Conservation (phyloP, 2,113 vertebrate species). For the Arothron firmamentum region DNA sequence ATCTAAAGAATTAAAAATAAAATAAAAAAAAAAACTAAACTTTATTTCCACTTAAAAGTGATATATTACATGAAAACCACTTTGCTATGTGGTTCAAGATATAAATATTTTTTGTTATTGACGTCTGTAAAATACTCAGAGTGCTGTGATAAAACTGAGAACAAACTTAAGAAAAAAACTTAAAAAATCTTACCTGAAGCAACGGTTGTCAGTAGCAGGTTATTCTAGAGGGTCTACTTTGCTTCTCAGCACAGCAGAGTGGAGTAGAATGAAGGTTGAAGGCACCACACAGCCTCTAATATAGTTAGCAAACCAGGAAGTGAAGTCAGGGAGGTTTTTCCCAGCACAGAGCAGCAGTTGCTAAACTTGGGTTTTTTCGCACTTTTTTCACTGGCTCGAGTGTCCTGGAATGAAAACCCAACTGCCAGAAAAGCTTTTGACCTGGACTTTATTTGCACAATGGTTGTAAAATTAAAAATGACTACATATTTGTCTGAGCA, state of each 20-base stretch:
- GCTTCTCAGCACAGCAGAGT: too few relatives aligned
- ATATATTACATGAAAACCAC: too few relatives aligned
- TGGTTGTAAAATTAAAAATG: too few relatives aligned
- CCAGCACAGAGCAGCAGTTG: conserved; percentile 3
- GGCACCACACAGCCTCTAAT: conserved; percentile 35
- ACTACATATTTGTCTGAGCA: too few relatives aligned
- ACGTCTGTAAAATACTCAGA: neutral
- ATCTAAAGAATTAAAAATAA: too few relatives aligned
- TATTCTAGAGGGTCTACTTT: conserved; percentile 1
- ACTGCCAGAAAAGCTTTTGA: too few relatives aligned
- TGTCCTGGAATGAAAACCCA: neutral
- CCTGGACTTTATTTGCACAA: too few relatives aligned
- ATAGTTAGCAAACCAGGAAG: conserved; percentile 50
- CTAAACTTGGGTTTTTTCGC: neutral
- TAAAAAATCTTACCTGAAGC: conserved; percentile 35
- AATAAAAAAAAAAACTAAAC: too few relatives aligned
- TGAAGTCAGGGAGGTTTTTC: neutral
- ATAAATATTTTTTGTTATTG: too few relatives aligned
- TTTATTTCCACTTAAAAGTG: too few relatives aligned
- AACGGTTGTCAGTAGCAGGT: neutral
- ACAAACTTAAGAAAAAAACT: neutral
- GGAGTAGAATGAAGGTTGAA: conserved; percentile 41
- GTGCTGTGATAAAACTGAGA: neutral
- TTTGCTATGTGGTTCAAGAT: too few relatives aligned
- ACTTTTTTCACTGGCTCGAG: neutral